Evolutionary conservation across 2,888 invertebrate genomes (phyloP), one percentile per base, ranked within the genome.

Genomic region (Diploptera punctata): DNA sequence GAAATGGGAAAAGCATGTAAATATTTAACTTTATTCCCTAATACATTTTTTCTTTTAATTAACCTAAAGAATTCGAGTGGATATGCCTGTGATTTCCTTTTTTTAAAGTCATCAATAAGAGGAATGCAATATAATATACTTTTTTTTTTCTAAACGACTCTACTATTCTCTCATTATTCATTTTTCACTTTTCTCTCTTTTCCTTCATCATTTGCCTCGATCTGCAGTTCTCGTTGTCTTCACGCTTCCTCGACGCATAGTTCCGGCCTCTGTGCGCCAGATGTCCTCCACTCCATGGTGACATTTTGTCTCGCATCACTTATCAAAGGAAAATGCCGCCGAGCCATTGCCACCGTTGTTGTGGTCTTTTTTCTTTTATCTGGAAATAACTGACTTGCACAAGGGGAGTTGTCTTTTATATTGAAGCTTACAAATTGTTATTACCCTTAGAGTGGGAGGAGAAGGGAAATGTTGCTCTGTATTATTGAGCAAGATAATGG

Each of bases 301-400:
- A 70, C 72, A 72, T 67, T 72, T 72, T 67, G 73, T 38, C 73
- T 54, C 65, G 73, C 70, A 57, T 73, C 70, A 33, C 62, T 54
- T 52, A 62, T 70, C 73, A 70, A 73, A 73, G 70, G 33, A 43
- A 71, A 60, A 67, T 26, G 71, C 73, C 67, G 72, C 61, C 70
- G 31, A 43, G 43, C 57, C 57, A 57, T 24, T 18, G 44, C 67
- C n/a, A 24, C 38, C n/a, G 24, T 31, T 57, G 26, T 57, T 60
- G 60, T 57, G 54, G 38, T 67, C 44, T 38, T 62, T 52, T 61
- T 24, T 47, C 31, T 21, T 44, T 33, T 38, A 52, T 67, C 67
- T 49, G 54, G 62, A 72, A 68, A 72, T 72, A 68, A 61, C 72
- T 62, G 72, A 61, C 72, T 65, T 16, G 26, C 5, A 44, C n/a